A percentile compares a stretch with the other conserved stretches of the same genome.
phyloP scores from a whole-genome alignment of 2,888 invertebrate species.

The Ornithoptera alexandrae region DNA sequence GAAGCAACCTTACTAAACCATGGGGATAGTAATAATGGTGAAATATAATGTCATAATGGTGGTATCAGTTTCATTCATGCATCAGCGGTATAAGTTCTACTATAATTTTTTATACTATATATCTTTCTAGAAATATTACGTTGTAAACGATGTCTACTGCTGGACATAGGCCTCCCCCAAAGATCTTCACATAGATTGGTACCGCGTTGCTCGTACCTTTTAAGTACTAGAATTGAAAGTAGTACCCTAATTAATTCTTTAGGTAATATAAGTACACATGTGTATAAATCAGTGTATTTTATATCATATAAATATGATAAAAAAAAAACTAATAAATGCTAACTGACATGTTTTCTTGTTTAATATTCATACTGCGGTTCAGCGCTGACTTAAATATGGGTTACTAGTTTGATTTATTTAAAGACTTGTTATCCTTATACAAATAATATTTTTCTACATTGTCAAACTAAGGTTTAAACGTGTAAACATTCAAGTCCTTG shows the following conservation, averaged over 20 bases:
- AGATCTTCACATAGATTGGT: too few species aligned
- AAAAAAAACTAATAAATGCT: constrained; percentile 2
- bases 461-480: background rate
- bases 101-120: too few species aligned
- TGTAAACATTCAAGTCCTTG: constrained; percentile 12
- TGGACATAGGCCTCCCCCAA: too few species aligned
- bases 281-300: background rate
- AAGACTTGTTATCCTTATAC: background rate
- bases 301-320: background rate
- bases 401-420: background rate
- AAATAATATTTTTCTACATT: background rate
- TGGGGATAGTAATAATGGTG: too few species aligned
- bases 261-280: background rate
- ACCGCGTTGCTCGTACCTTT: too few species aligned
- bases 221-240: too few species aligned
- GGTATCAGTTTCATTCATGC: too few species aligned
- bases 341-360: background rate
- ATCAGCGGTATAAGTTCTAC: too few species aligned
- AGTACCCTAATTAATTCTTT: background rate
- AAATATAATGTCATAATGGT: too few species aligned
- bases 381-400: background rate
- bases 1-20: too few species aligned
- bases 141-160: too few species aligned
- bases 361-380: background rate
- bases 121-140: too few species aligned